phyloP scores from a whole-genome alignment of 2,797 vertebrate genomes.

The Periparus ater region DNA sequence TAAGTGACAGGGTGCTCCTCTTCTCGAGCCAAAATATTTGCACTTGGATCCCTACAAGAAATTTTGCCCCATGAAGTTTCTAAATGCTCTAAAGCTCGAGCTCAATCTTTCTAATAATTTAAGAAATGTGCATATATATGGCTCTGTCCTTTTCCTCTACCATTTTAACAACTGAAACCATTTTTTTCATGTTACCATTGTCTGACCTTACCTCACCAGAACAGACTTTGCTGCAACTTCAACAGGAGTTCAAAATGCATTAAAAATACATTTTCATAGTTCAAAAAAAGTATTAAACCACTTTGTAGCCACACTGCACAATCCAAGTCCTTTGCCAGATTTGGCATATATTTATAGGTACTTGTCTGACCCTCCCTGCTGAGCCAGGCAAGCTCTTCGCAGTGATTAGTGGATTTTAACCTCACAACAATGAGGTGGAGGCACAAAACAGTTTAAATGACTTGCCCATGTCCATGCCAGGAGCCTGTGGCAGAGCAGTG shows the following conservation, averaged over 20 bases:
- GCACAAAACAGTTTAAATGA: background rate
- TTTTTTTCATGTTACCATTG: background rate
- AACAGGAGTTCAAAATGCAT: background rate
- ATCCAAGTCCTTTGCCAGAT: background rate
- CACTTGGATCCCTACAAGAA: background rate
- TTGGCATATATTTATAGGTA: background rate
- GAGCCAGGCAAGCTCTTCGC: background rate
- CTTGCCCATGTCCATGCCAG: background rate
- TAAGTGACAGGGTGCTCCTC: background rate
- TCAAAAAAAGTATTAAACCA: background rate
- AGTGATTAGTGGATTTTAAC: constrained; percentile 28
- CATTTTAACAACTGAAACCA: background rate
- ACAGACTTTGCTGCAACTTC: background rate
- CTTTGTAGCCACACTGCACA: background rate
- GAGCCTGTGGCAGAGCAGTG: constrained; percentile 22
- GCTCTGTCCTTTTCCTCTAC: background rate
- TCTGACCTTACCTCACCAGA: background rate
- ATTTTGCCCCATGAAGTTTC: background rate
- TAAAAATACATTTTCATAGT: background rate
- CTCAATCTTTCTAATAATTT: background rate
- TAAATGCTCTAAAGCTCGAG: background rate
- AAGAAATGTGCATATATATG: background rate
- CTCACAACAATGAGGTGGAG: background rate
- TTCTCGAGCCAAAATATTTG: background rate
- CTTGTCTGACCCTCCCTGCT: background rate